These are phyloP conservation scores for Barypeithes pellucidus DNA, from an alignment of 2,888 invertebrate species.

Conservation along the genomic window DNA sequence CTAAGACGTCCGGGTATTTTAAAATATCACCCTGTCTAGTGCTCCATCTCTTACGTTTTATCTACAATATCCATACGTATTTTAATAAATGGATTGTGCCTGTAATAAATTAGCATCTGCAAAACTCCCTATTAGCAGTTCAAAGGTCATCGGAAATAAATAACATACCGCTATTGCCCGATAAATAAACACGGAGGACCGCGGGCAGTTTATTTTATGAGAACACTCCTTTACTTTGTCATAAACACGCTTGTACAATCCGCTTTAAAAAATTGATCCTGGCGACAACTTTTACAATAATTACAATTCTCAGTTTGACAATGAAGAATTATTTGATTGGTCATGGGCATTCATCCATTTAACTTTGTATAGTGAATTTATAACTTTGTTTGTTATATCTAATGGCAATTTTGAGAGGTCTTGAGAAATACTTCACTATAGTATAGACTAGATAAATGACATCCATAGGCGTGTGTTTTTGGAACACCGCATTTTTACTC, in stretches of 20 bases:
- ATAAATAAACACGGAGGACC: conserved; percentile 39
- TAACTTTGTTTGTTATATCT: background rate
- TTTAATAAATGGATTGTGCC: too few species aligned
- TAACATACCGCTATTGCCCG: conserved; percentile 44
- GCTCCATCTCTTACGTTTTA: too few species aligned
- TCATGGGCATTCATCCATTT: background rate
- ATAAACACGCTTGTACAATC: conserved; percentile 33
- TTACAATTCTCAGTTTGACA: background rate
- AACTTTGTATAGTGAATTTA: background rate
- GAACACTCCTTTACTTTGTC: conserved; percentile 42
- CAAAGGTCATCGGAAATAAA: conserved; percentile 44
- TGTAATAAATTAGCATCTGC: conserved; percentile 6
- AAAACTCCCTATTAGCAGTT: conserved; percentile 42
- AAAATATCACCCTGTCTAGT: too few species aligned
- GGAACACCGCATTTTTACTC: too few species aligned
- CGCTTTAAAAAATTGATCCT: conserved; percentile 12
- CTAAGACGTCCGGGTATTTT: too few species aligned
- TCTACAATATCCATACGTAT: too few species aligned
- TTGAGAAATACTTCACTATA: too few species aligned
- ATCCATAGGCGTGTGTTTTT: too few species aligned
- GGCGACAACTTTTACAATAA: background rate
- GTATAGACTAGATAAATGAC: too few species aligned
- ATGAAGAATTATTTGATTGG: background rate
- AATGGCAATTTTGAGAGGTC: too few species aligned
- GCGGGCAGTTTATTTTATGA: conserved; percentile 37